phyloP scores from a whole-genome alignment of 2,113 vertebrate genomes.

The Xenus cinereus region DNA sequence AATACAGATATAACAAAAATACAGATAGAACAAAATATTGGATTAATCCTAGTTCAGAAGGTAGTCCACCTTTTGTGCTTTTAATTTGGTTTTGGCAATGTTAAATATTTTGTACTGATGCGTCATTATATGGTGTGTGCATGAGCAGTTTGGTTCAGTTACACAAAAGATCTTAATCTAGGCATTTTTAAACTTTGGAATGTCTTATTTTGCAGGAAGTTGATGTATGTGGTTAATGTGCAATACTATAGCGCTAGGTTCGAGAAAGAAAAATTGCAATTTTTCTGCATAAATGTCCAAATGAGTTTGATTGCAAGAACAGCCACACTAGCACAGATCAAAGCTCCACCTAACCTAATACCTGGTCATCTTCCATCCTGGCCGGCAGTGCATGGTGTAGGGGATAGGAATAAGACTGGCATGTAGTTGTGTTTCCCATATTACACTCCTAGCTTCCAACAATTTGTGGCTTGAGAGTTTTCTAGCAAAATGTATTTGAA shows the following conservation, averaged over 20 bases:
- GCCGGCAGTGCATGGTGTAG: not conserved
- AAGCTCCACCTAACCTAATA: not conserved
- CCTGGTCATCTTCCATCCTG: not conserved
- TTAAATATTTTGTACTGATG: not conserved
- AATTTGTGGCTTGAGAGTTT: not conserved
- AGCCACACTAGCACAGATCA: not conserved
- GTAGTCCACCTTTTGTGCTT: not conserved
- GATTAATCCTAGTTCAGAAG: not conserved
- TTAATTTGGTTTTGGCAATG: fast-evolving
- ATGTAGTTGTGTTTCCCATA: not conserved
- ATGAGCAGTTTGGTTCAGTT: not conserved
- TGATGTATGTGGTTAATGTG: not conserved
- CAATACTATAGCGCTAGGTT: not conserved
- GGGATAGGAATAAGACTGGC: not conserved
- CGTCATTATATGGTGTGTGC: not conserved
- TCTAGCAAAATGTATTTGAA: not conserved
- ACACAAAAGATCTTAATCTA: not conserved
- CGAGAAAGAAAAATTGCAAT: not conserved
- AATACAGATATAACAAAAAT: not conserved
- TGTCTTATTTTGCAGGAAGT: not conserved
- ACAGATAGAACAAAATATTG: not conserved
- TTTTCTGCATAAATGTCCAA: fast-evolving
- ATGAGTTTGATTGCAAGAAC: not conserved
- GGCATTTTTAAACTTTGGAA: not conserved
- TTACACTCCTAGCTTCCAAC: not conserved